Evolutionary conservation across 2,797 vertebrate species (phyloP), one percentile per base, ranked within the genome.

Genomic region (Anniella stebbinsi): DNA sequence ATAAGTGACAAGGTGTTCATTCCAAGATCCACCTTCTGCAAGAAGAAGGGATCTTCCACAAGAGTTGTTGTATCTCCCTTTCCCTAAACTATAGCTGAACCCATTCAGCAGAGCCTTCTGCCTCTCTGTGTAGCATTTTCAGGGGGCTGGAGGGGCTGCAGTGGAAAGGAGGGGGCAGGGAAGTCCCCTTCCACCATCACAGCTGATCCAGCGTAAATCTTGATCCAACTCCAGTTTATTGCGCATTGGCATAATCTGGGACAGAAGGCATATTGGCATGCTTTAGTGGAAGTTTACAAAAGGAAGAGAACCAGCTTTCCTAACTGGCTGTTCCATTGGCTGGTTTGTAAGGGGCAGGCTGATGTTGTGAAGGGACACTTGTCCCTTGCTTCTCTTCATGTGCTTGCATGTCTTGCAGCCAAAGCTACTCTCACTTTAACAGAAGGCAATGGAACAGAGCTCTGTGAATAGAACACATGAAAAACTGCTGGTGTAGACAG

Each of bases 401-500:
- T 11, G 54, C 54, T 36, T 33, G 18, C 45, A 12, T 83, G 23
- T 76, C 25, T 30, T 11, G 45, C 28, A 41, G 30, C 33, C 48
- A 12, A 17, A 45, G 60, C 41, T 80, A 60, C 63, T 25, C 63
- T 63, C 25, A 48, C 25, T 38, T 80, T 51, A 80, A 51, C 45
- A 87, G 45, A 80, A 87, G 33, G 38, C 28, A 41, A 8, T 5
- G 41, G 45, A 63, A 67, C 10, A 1, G 41, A 66, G 67, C 2
- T 66, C 18, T 67, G 77, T 78, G n/a, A 80, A 28, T 51, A 82
- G 6, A 48, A n/a, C 51, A 36, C 8, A 66, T 45, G 23, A 48
- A 84, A 78, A 54, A 33, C 3, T 60, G 30, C 51, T 86, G 83
- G 83, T 78, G 76, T 63, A 86, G 83, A 80, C 76, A 86, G 83